A percentile compares a stretch with the other conserved stretches of the same genome.
phyloP scores from a whole-genome alignment of 2,113 vertebrate species.

The Pangasianodon hypophthalmus region DNA sequence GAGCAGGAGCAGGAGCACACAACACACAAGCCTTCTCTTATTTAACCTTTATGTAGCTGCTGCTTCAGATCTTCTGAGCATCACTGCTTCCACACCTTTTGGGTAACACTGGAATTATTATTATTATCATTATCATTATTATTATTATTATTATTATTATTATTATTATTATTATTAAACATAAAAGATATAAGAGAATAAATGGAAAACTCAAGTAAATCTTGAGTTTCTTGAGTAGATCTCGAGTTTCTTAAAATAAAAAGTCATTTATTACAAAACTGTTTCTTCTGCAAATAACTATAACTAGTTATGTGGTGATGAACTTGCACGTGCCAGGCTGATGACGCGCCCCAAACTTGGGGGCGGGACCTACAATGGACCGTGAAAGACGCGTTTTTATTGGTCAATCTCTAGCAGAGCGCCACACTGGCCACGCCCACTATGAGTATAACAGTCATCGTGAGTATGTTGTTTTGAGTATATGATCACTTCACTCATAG shows the following conservation, averaged over 20 bases:
- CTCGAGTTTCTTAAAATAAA: background rate
- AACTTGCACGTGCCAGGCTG: background rate
- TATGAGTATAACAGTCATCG: no score
- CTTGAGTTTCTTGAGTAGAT: no score
- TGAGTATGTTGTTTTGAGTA: no score
- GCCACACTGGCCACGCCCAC: background rate
- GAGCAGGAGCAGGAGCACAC: slow-evolving; percentile 1
- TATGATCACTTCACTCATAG: no score
- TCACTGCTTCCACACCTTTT: slow-evolving; percentile 48
- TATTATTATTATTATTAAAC: background rate
- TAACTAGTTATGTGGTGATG: background rate
- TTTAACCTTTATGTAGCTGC: slow-evolving; percentile 63
- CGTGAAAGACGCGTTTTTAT: background rate
- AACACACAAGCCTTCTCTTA: slow-evolving; percentile 27
- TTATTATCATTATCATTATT: no score
- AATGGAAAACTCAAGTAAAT: background rate
- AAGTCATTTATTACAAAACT: background rate
- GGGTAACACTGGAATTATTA: slow-evolving; percentile 46
- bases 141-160: background rate
- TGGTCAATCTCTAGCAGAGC: background rate
- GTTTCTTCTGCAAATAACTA: background rate
- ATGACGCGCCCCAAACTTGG: background rate
- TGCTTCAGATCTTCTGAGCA: slow-evolving; percentile 60
- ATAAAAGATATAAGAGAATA: background rate
- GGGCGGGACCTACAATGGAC: background rate